Conservation (phyloP, 2,113 vertebrate genomes). For the Tetrax tetrax region DNA sequence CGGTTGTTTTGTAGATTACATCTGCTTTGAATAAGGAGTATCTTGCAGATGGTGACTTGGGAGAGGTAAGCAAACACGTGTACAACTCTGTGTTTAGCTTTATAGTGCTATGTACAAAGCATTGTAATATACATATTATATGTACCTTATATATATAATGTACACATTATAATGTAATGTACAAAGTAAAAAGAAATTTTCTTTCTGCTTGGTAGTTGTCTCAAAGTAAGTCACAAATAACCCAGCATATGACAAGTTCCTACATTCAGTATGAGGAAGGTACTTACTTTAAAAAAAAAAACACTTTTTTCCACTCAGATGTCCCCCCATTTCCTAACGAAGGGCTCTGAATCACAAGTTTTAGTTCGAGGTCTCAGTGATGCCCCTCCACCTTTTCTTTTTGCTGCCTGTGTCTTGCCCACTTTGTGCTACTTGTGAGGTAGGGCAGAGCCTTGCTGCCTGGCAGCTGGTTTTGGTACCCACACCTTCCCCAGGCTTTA, state of each 20-base stretch:
- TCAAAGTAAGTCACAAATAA: background rate
- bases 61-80: conserved; percentile 75
- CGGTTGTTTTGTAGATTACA: conserved; percentile 79
- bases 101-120: background rate
- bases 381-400: background rate
- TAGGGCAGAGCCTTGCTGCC: background rate
- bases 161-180: background rate
- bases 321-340: background rate
- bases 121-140: too few relatives aligned
- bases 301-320: background rate
- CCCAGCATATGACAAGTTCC: background rate
- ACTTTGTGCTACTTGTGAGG: background rate
- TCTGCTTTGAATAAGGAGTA: conserved; percentile 77
- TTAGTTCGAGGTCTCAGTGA: background rate
- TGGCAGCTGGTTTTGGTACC: background rate
- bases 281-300: background rate
- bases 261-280: background rate
- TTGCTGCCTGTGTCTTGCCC: background rate
- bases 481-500: background rate
- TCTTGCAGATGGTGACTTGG: conserved; percentile 43
- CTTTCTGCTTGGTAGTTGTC: background rate
- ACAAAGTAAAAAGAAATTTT: background rate
- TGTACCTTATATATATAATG: too few relatives aligned
- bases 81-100: background rate
- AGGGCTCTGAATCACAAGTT: background rate